A percentile compares a stretch with the other conserved stretches of the same genome.
Conservation (phyloP, 2,888 invertebrate species). For the Bombylius major region DNA sequence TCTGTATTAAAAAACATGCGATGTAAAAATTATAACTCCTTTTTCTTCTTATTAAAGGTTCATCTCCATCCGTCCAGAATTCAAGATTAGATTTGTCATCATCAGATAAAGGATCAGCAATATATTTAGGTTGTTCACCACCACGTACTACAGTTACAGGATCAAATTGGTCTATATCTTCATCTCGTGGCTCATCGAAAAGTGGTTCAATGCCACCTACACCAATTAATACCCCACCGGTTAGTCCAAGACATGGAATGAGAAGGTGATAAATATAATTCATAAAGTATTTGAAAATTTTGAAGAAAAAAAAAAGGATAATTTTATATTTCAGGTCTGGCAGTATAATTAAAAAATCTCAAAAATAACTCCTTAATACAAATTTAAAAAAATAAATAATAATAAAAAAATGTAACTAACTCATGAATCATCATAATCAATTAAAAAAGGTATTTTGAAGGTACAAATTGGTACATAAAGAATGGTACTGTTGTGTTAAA, state of each 20-base stretch:
- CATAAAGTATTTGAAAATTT: too few relatives aligned
- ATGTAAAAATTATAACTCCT: not conserved
- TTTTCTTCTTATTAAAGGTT: conserved; percentile 36
- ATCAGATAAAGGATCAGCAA: conserved; percentile 45
- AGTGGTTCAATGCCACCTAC: conserved; percentile 61
- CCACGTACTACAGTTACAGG: conserved; percentile 24
- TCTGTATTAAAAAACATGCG: too few relatives aligned
- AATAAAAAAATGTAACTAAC: too few relatives aligned
- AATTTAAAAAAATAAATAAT: too few relatives aligned
- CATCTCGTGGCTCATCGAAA: conserved; percentile 40
- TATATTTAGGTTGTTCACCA: conserved; percentile 43
- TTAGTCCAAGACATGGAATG: conserved; percentile 59
- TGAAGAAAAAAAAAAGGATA: too few relatives aligned
- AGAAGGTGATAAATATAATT: conserved; percentile 23
- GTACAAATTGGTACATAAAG: too few relatives aligned
- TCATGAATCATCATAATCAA: too few relatives aligned
- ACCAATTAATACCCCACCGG: conserved; percentile 60
- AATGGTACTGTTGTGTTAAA: too few relatives aligned
- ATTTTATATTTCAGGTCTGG: too few relatives aligned
- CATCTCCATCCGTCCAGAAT: conserved; percentile 58
- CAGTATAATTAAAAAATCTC: too few relatives aligned
- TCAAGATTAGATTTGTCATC: conserved; percentile 56
- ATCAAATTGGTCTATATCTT: conserved; percentile 33
- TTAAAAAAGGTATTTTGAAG: too few relatives aligned
- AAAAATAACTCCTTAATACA: too few relatives aligned